Base-by-base conservation (phyloP, 2,113 vertebrate species). In the Pomatostomus ruficeps region DNA sequence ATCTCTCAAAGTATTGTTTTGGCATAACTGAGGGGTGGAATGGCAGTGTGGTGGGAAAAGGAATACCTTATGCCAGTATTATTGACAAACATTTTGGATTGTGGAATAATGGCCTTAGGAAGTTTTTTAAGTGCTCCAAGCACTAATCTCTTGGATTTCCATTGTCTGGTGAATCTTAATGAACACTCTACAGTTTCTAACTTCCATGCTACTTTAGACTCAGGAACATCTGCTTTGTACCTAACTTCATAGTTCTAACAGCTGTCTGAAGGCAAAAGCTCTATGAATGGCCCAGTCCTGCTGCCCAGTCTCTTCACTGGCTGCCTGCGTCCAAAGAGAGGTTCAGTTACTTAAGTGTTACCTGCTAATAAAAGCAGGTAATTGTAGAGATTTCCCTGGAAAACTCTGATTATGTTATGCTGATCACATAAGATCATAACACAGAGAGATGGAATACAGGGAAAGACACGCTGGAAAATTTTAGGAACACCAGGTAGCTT, bases 1-100 rank as follows among this genome's bases (percentile, higher is more conserved):
- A 80, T 52, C 38, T 35, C 95, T 76, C 67, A 38, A 89, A 91
- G 92, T 66, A 94, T 96, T 97, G 92, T 94, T 94, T 83, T 77
- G 79, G 59, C 63, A 62, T 52, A 94, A 85, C 46, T 5, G 7
- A 94, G 46, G 82, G 63, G 58, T 70, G 71, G 78, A 88, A 62
- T 58, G 63, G 88, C 45, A 88, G 45, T 24, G 62, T 31, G 38
- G 23, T 85, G 88, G 75, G 67, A 96, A 94, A 62, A 66, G 67
- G 51, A 93, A 83, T 95, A 91, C 82, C 94, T 91, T 71, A 86
- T 63, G 91, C 82, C 91, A 94, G 55, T 80, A 94, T 43, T 94
- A 92, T 86, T 92, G 88, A 86, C 92, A 94, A 93, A 93, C 72
- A 83, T 46, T 81, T 92, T 54, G 29, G 36, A 86, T 93, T 93